Conservation (phyloP, 2,113 vertebrate genomes). For the Heterocephalus glaber region DNA sequence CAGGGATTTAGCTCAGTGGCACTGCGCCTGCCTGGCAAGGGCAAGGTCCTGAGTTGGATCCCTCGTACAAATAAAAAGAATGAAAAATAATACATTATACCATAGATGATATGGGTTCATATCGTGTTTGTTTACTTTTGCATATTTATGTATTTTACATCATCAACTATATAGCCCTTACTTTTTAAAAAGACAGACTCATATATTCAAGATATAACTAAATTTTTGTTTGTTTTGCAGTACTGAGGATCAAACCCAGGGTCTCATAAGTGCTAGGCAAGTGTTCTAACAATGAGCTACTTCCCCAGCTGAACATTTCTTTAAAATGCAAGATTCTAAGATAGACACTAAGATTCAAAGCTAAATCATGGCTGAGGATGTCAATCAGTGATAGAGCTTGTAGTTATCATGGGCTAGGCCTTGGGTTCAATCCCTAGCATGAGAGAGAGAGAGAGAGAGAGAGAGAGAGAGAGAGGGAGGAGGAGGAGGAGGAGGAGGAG, state of each 20-base stretch:
- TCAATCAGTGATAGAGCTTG: not conserved
- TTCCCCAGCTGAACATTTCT: not conserved
- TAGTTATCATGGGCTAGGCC: not conserved
- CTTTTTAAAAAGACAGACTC: not conserved
- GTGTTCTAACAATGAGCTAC: not conserved
- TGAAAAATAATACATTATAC: no score
- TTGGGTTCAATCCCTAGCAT: not conserved
- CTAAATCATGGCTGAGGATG: not conserved
- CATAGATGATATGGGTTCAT: not conserved
- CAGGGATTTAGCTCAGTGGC: no score
- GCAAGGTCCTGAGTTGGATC: no score
- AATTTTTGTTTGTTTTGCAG: not conserved
- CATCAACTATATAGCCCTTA: not conserved
- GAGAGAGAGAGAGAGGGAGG: no score
- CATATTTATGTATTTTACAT: not conserved
- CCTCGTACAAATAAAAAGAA: no score
- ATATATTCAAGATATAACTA: slow-evolving; percentile 14
- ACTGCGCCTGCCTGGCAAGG: no score
- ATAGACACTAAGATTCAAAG: not conserved
- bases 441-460: no score
- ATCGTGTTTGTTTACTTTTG: not conserved
- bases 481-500: no score
- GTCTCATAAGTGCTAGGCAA: not conserved
- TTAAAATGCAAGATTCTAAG: not conserved
- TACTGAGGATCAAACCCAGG: not conserved